Evolutionary conservation across 2,888 invertebrate species (phyloP).

Genomic region (Caenorhabditis sinica): DNA sequence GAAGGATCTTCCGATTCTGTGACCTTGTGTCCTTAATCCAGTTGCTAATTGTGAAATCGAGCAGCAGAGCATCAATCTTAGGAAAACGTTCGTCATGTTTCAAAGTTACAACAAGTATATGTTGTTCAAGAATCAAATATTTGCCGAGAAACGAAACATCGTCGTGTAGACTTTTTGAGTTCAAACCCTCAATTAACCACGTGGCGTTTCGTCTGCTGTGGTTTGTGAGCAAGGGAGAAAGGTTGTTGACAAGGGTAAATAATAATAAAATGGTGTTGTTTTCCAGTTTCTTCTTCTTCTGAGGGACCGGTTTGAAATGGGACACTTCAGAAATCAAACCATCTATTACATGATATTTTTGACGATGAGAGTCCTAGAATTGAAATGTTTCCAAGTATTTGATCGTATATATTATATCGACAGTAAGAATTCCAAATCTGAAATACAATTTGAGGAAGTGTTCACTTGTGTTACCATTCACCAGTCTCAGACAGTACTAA

Average conservation of each 20-base stretch:
- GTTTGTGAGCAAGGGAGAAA: background rate
- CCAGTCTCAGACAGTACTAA: too few relatives aligned
- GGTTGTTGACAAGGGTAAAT: slow-evolving; percentile 2
- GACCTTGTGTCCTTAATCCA: slow-evolving; percentile 7
- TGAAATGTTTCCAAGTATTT: too few relatives aligned
- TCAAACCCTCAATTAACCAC: slow-evolving; percentile 56
- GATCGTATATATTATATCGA: too few relatives aligned
- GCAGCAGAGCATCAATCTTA: background rate
- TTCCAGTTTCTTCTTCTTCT: slow-evolving; percentile 3
- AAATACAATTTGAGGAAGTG: too few relatives aligned
- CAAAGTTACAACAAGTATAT: slow-evolving; percentile 37
- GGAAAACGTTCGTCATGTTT: slow-evolving; percentile 27
- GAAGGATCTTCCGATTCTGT: slow-evolving; percentile 6
- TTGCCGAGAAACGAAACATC: slow-evolving; percentile 31
- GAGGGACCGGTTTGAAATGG: background rate
- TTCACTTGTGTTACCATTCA: too few relatives aligned
- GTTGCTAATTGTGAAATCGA: slow-evolving; percentile 1
- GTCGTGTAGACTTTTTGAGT: slow-evolving; percentile 25
- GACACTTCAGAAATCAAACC: too few relatives aligned
- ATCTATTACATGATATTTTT: too few relatives aligned
- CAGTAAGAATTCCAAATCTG: too few relatives aligned
- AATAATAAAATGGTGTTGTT: slow-evolving; percentile 6
- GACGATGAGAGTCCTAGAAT: too few relatives aligned
- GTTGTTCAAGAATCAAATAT: slow-evolving; percentile 57
- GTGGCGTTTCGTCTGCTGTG: slow-evolving; percentile 11